Conservation (phyloP, 2,888 invertebrate genomes). For the Lucinisca nassula region DNA sequence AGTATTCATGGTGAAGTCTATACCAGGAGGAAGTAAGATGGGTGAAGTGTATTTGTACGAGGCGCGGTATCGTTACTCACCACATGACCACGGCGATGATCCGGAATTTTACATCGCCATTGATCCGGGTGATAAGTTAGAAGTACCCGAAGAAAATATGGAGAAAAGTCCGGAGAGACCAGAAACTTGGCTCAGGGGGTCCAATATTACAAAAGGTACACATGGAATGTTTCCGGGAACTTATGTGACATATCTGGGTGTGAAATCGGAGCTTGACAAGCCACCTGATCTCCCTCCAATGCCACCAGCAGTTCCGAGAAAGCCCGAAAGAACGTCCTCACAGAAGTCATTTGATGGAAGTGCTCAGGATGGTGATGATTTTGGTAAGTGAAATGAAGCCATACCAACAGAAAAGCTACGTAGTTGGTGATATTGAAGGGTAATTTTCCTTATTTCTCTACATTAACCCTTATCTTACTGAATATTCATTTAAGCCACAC, state of each 20-base stretch:
- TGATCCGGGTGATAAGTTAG: constrained; percentile 73
- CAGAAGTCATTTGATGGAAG: constrained; percentile 36
- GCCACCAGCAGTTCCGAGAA: constrained; percentile 43
- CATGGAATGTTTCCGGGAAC: constrained; percentile 75
- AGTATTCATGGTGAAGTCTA: constrained; percentile 59
- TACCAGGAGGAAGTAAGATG: constrained; percentile 38
- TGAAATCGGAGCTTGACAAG: constrained; percentile 54
- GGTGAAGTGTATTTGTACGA: constrained; percentile 72
- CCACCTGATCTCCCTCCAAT: constrained; percentile 56
- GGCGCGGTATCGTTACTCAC: constrained; percentile 73
- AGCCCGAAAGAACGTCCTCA: constrained; percentile 50
- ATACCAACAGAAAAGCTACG: too few species aligned
- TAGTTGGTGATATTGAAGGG: too few species aligned
- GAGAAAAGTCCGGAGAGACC: constrained; percentile 56
- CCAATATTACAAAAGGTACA: constrained; percentile 70
- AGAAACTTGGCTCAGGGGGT: constrained; percentile 74
- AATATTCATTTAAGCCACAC: too few species aligned
- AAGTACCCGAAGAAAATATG: constrained; percentile 63
- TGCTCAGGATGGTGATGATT: constrained; percentile 20
- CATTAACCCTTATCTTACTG: too few species aligned
- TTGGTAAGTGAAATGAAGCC: constrained; percentile 34
- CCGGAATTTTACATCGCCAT: constrained; percentile 69
- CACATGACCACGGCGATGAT: constrained; percentile 72
- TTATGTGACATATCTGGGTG: constrained; percentile 70
- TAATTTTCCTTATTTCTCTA: too few species aligned